phyloP scores from a whole-genome alignment of 2,797 vertebrate species.

The Emydoidea blandingii region DNA sequence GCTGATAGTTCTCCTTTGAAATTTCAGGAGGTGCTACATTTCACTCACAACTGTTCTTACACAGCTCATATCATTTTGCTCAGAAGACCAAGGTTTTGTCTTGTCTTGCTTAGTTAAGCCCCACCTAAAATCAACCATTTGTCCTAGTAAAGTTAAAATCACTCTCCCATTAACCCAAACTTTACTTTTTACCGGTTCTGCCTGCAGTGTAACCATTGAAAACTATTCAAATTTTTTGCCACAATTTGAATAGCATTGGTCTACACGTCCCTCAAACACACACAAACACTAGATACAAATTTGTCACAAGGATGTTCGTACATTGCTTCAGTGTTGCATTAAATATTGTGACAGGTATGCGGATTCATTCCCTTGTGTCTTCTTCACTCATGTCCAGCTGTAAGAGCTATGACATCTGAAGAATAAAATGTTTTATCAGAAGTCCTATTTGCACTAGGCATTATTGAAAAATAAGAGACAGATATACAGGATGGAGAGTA shows the following conservation, averaged over 20 bases:
- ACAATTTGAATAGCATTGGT: not conserved
- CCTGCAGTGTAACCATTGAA: not conserved
- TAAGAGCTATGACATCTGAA: accelerated
- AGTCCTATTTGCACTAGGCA: not conserved
- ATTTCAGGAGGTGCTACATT: not conserved
- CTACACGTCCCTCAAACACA: not conserved
- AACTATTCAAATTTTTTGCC: not conserved
- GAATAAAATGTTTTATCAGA: not conserved
- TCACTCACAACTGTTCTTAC: not conserved
- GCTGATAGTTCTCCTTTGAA: not conserved
- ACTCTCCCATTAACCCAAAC: not conserved
- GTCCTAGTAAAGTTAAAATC: not conserved
- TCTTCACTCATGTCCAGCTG: not conserved
- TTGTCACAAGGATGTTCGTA: not conserved
- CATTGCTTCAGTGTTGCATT: not conserved
- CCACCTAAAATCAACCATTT: not conserved
- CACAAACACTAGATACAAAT: not conserved
- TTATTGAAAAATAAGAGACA: not conserved
- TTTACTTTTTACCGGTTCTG: constrained; percentile 6
- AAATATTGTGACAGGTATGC: not conserved
- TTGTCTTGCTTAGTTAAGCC: not conserved
- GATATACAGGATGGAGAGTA: not conserved
- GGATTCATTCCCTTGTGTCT: not conserved
- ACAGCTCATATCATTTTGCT: accelerated
- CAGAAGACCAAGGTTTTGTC: accelerated